Evolutionary conservation across 2,797 vertebrate genomes (phyloP), one percentile per base, ranked within the genome.

Genomic region (Sebastes kiyomatsui): DNA sequence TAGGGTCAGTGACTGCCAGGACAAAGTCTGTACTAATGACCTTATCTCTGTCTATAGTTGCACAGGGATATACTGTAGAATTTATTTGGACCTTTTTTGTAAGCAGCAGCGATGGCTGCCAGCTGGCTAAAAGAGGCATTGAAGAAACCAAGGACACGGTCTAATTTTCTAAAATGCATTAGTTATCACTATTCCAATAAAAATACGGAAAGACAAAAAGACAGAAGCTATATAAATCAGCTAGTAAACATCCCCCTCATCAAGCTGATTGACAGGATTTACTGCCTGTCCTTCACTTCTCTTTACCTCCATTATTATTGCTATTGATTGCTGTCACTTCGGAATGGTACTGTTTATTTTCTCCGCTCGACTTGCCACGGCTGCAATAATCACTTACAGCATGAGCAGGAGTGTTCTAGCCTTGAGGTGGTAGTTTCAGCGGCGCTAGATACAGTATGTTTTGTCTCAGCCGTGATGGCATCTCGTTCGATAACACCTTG

Each of bases 311-410:
- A 90, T 94, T 93, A 92, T 87, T 83, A 92, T 87, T 83, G 68
- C 83, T 88, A 94, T 94, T 92, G 93, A 94, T 93, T 89, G 78
- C 72, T 78, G 76, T 91, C 90, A 88, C 84, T 88, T 85, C 81
- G 18, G 33, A 94, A 83, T 60, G 77, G 90, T 93, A 90, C 91
- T 86, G 83, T 91, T 67, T 66, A 52, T 71, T 72, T 81, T 66
- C 60, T 74, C 55, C 61, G 87, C 77, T 74, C 35, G n/a, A 80
- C 71, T 85, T 75, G 80, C 73, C 64, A 22, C 1, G 13, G 71
- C 66, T 84, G 73, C 77, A 79, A 82, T 77, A 80, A 88, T 94
- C 84, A 79, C 79, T 88, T 86, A 87, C 65, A 86, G 72, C 64
- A 6, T 13, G 64, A 85, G 77, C 35, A 20, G 55, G 18, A 60